Evolutionary conservation across 2,888 invertebrate species (phyloP), one percentile per base, ranked within the genome.

Genomic region (Rosalia funebris): DNA sequence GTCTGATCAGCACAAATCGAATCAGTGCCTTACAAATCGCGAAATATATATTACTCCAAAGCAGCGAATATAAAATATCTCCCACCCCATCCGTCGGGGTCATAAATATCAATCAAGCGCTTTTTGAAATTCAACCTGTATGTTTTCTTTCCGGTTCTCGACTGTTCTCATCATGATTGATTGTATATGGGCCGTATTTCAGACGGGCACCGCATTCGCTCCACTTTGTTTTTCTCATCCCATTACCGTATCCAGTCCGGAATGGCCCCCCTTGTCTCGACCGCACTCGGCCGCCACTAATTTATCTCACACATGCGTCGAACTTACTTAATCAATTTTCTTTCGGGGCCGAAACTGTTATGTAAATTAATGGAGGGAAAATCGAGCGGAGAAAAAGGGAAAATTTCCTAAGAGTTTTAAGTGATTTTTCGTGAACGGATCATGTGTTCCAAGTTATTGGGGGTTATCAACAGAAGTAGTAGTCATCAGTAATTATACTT

Each of bases 101-200:
- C 60, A 47, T 63, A 63, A 63, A 63, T 60, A 63, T 63, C 63
- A 55, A 63, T 63, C 63, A 60, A 55, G 48, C 36, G 59, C 61
- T 58, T 57, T 65, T 59, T 54, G 64, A 61, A 62, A 65, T 59
- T 57, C 64, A 58, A 61, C 58, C 61, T 61, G 61, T 61, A 56
- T 59, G 60, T 64, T 64, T 63, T 60, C 59, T 44, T 45, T 53
- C 39, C 25, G 37, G 50, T 36, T 47, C 50, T 65, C 60, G 57
- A 45, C 53, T 50, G 57, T 57, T 63, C 59, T 42, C 60, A 65
- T 62, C 62, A 53, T 65, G 65, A 65, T 65, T 65, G 65, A 65
- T 65, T 52, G 62, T 25, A 62, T 48, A 56, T 32, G 47, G 57
- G 31, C 41, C 34, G 62, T 42, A 54, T 57, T 31, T 32, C 53